Base-by-base conservation (phyloP, 2,797 vertebrate species). In the Scolopax rusticola region DNA sequence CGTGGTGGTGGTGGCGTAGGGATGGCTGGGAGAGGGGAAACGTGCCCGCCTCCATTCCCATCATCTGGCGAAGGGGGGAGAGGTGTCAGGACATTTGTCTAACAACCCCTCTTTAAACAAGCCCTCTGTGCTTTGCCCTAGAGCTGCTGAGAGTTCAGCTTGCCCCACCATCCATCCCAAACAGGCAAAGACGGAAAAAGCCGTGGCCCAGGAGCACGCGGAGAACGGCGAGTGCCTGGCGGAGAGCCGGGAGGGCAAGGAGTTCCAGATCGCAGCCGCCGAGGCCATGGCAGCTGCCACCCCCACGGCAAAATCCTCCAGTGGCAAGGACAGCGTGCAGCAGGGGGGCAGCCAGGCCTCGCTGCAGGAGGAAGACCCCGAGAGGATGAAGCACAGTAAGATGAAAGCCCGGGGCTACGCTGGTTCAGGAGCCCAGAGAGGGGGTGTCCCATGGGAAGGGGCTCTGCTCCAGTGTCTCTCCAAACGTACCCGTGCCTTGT, bases 341-440 rank as follows among this genome's bases (percentile, higher is more conserved):
- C 95, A 97, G 32, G 27, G 97, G 96, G 68, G 97, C 98, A 87
- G 97, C 98, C 71, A 98, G 10, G 94, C 97, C 40, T 97, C 98
- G 1, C 98, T 97, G 33, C 98, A 98, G 2, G 99, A 99, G 43
- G 99, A 99, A 96, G 99, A 99, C 94, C 98, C 99, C 0, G 99
- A 99, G 95, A 98, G 99, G 95, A 99, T 98, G 97, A 99, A 98
- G 98, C 99, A 99, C 98, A 99, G 99, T 99, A 99, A 99, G 99
- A 98, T 90, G 96, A 96, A 97, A 96, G 92, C 82, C 93, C 2
- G 71, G 70, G 84, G 76, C 79, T 95, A 1, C 0, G 2, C 33
- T 85, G 87, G 10, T 41, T 83, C 13, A 5, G 68, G 69, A 88
- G 57, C 43, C 45, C 8, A 2, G 74, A 70, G 53, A 2, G 17